Conservation (phyloP, 2,797 vertebrate species). For the Orestias chungarensis region DNA sequence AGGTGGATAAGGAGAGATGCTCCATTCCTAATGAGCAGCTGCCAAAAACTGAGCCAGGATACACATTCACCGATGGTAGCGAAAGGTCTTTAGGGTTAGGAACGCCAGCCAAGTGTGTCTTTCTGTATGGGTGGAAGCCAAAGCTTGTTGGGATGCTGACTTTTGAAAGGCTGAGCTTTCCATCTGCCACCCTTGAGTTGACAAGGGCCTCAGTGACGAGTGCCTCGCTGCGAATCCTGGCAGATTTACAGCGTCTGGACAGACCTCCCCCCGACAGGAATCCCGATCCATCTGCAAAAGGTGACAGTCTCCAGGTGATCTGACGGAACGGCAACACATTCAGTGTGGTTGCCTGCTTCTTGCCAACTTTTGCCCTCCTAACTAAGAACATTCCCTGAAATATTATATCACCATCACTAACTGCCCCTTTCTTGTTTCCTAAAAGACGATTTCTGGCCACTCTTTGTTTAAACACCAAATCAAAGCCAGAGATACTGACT, state of each 20-base stretch:
- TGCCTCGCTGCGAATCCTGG: constrained; percentile 9
- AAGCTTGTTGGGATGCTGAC: constrained; percentile 49
- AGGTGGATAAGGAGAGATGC: constrained; percentile 22
- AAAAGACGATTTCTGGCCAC: constrained; percentile 9
- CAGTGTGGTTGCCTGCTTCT: constrained; percentile 5
- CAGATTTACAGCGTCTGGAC: constrained; percentile 27
- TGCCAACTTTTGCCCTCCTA: constrained; percentile 14
- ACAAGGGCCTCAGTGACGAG: constrained; percentile 45
- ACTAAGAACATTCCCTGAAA: background rate
- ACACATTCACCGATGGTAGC: constrained; percentile 28
- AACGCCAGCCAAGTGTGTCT: constrained; percentile 24
- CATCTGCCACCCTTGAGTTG: constrained; percentile 54
- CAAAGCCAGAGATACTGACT: constrained; percentile 15
- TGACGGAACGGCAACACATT: constrained; percentile 21
- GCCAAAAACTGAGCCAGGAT: constrained; percentile 52
- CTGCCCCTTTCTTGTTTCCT: background rate
- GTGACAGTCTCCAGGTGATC: constrained; percentile 25
- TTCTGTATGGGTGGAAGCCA: constrained; percentile 19
- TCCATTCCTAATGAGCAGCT: constrained; percentile 69
- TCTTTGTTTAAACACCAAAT: constrained; percentile 1
- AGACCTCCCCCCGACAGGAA: constrained; percentile 19
- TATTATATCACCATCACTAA: background rate
- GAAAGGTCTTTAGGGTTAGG: constrained; percentile 66
- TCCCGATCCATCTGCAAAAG: constrained; percentile 34
- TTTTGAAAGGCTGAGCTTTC: constrained; percentile 51